Conservation (phyloP, 2,797 vertebrate genomes). For the Anguilla pacifica region DNA sequence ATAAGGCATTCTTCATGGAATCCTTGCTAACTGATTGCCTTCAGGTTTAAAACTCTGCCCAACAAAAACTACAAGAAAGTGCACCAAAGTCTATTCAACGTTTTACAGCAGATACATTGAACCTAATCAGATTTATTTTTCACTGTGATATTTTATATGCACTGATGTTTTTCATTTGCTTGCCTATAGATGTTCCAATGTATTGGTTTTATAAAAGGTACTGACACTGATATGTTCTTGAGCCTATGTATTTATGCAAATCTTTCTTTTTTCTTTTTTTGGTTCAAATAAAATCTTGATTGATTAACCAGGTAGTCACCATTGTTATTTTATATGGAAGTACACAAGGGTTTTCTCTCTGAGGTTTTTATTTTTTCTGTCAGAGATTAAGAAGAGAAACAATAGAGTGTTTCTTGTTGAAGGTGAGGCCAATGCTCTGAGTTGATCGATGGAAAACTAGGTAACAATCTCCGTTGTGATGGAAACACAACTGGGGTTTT, state of each 20-base stretch:
- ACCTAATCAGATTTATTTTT: constrained; percentile 40
- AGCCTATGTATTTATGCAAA: constrained; percentile 75
- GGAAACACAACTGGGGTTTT: constrained; percentile 32
- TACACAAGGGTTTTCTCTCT: background rate
- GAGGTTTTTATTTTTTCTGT: background rate
- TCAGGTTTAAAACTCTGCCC: constrained; percentile 30
- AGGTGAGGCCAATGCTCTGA: background rate
- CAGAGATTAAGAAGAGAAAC: background rate
- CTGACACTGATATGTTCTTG: constrained; percentile 62
- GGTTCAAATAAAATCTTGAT: constrained; percentile 73
- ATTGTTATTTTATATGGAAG: background rate
- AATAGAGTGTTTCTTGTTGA: background rate
- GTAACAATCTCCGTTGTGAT: constrained; percentile 27
- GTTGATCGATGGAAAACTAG: background rate
- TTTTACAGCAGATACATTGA: constrained; percentile 46
- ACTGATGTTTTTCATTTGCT: constrained; percentile 58
- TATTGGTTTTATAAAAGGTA: constrained; percentile 56
- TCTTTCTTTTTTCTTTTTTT: constrained; percentile 58
- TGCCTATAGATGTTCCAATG: constrained; percentile 60
- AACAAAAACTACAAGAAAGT: constrained; percentile 26
- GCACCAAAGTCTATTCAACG: constrained; percentile 48
- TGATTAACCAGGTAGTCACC: constrained; percentile 45
- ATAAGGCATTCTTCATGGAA: constrained; percentile 15
- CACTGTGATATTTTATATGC: constrained; percentile 49
- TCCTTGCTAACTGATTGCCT: constrained; percentile 24